Conservation (phyloP, 2,113 vertebrate genomes). For the Delphinapterus leucas region DNA sequence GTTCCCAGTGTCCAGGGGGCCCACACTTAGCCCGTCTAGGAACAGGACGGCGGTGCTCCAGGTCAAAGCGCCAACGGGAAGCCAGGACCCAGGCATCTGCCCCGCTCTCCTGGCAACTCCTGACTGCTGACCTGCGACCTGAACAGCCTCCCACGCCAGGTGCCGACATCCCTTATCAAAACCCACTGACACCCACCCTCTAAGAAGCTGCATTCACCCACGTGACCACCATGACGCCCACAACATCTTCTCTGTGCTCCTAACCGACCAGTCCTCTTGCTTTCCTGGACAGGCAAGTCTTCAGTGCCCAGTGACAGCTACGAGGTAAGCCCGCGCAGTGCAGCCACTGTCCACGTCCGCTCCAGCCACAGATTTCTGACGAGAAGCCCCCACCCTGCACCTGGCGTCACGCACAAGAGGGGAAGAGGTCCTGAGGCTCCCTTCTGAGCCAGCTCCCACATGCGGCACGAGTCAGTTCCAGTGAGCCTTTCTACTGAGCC, state of each 20-base stretch:
- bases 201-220: background rate
- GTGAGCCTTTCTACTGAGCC: rapidly evolving
- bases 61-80: no score
- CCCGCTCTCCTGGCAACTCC: background rate
- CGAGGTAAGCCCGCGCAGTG: background rate
- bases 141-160: background rate
- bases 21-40: background rate
- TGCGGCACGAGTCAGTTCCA: background rate
- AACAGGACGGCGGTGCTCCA: no score
- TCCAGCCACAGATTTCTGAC: background rate
- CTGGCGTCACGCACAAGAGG: background rate
- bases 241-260: background rate
- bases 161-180: background rate
- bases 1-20: rapidly evolving
- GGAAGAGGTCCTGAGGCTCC: background rate
- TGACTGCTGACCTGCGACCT: background rate
- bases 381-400: background rate
- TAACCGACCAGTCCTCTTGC: background rate
- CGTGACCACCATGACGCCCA: background rate
- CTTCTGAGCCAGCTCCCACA: background rate
- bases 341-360: background rate
- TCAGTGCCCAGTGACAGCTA: rapidly evolving
- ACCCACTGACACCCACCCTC: background rate
- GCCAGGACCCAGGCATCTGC: background rate
- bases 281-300: background rate